A percentile compares a stretch with the other conserved stretches of the same genome.
Evolutionary conservation across 1,140 invertebrate genomes (phyloP).

Genomic region (Colletes gigas): DNA sequence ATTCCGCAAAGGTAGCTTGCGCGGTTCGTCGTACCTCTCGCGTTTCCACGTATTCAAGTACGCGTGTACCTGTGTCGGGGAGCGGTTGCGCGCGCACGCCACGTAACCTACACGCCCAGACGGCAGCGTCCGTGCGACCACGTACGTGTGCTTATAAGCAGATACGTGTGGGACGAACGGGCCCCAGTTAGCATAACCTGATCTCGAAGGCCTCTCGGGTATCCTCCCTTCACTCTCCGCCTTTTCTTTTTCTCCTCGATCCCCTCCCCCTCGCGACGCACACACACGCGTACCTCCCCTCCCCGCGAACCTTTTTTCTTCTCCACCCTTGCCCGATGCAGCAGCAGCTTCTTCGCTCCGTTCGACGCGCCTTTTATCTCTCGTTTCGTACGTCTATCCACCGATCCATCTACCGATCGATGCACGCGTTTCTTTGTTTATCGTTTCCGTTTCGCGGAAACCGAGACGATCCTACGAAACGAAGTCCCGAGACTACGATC

Average conservation of each 20-base stretch:
- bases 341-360: not conserved
- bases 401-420: not conserved
- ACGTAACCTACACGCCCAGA: not conserved
- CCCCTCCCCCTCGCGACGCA: not conserved
- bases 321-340: not conserved
- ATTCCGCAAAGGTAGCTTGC: conserved; percentile 61
- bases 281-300: too few species aligned
- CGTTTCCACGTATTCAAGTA: conserved; percentile 50
- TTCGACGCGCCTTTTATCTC: not conserved
- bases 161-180: conserved; percentile 63
- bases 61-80: not conserved
- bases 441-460: not conserved
- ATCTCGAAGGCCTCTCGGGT: conserved; percentile 68
- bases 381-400: too few species aligned
- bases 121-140: not conserved
- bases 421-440: not conserved
- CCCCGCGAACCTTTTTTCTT: not conserved
- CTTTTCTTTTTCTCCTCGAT: conserved; percentile 15
- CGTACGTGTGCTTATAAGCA: conserved; percentile 53
- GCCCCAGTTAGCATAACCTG: conserved; percentile 79
- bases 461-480: too few species aligned
- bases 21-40: conserved; percentile 44
- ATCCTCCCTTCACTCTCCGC: conserved; percentile 48
- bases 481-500: too few species aligned
- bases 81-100: too few species aligned